Conservation (phyloP, 1,140 invertebrate genomes). For the Trachymyrmex cornetzi region DNA sequence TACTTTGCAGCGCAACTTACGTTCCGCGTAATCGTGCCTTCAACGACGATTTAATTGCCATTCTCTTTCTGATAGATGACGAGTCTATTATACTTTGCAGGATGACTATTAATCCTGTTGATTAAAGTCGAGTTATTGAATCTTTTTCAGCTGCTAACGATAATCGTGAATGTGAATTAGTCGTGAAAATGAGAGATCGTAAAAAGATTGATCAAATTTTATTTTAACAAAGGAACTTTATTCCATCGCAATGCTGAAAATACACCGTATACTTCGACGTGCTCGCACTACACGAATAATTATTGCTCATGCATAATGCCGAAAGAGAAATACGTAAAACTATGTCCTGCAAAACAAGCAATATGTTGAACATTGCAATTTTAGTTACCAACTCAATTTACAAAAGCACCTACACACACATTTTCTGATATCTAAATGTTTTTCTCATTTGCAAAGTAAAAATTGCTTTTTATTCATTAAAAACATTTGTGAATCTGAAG, state of each 20-base stretch:
- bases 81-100: neutral
- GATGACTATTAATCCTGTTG: constrained; percentile 12
- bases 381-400: constrained; percentile 38
- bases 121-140: constrained; percentile 31
- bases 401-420: too few species aligned
- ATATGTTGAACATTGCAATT: constrained; percentile 31
- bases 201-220: neutral
- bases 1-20: constrained; percentile 26
- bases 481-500: neutral
- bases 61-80: constrained; percentile 36
- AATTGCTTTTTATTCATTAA: neutral
- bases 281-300: neutral
- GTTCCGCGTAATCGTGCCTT: constrained; percentile 9
- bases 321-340: constrained; percentile 25
- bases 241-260: constrained; percentile 1
- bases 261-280: neutral
- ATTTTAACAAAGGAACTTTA: constrained; percentile 36
- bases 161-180: constrained; percentile 3
- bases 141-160: neutral
- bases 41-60: constrained; percentile 27
- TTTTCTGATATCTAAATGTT: neutral
- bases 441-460: neutral
- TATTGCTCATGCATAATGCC: constrained; percentile 37
- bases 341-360: constrained; percentile 33
- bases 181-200: neutral